Evolutionary conservation across 1,140 invertebrate genomes (phyloP).

Genomic region (Lordiphosa stackelbergi): DNA sequence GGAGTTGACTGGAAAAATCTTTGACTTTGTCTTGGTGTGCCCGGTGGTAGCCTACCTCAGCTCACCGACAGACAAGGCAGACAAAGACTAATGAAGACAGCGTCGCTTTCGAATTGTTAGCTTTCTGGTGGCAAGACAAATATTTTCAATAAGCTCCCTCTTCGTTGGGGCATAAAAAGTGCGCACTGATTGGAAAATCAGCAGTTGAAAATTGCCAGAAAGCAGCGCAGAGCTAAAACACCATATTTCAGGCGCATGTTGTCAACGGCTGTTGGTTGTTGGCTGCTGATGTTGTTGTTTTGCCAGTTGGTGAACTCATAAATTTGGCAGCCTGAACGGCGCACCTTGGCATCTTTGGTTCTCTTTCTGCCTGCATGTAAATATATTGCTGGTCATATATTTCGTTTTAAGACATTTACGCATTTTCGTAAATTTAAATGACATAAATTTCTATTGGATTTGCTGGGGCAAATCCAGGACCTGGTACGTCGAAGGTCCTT

Average conservation of each 20-base stretch:
- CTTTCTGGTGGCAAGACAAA: constrained; percentile 60
- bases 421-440: constrained; percentile 67
- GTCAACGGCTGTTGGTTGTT: constrained; percentile 35
- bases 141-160: constrained; percentile 67
- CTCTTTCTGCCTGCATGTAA: constrained; percentile 10
- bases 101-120: constrained; percentile 40
- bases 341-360: constrained; percentile 49
- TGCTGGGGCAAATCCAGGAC: constrained; percentile 28
- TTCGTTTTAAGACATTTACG: constrained; percentile 66
- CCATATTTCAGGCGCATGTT: constrained; percentile 64
- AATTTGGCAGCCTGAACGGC: constrained; percentile 52
- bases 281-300: constrained; percentile 27
- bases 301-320: constrained; percentile 64
- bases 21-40: constrained; percentile 39
- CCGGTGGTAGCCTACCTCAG: constrained; percentile 4
- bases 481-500: constrained; percentile 13
- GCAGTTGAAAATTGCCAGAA: constrained; percentile 66
- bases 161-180: constrained; percentile 53
- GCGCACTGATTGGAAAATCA: constrained; percentile 74
- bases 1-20: constrained; percentile 38
- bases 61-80: constrained; percentile 12
- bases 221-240: constrained; percentile 17
- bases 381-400: constrained; percentile 64
- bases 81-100: constrained; percentile 71
- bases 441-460: constrained; percentile 71